phyloP scores from a whole-genome alignment of 2,797 vertebrate genomes.

The Oryzias dopingdopingensis region DNA sequence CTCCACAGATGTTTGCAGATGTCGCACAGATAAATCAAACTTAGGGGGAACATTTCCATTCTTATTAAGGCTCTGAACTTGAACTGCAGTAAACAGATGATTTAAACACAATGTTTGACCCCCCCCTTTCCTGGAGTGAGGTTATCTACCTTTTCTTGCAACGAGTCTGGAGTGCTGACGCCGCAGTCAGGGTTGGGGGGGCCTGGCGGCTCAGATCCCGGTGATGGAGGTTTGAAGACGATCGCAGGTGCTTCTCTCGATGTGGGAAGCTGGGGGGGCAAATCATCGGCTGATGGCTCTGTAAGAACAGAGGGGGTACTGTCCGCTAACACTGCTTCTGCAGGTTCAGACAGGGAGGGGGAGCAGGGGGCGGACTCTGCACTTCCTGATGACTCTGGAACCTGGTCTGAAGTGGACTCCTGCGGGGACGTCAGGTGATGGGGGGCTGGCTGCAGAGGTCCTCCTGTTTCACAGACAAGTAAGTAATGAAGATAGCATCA shows the following conservation, averaged over 20 bases:
- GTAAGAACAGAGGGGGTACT: conserved; percentile 4
- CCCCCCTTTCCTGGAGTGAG: too few species aligned
- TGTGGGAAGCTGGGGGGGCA: accelerated
- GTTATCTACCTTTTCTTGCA: conserved; percentile 19
- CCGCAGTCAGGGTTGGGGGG: conserved; percentile 29
- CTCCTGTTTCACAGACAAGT: neutral
- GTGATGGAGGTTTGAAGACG: conserved; percentile 2
- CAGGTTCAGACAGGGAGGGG: neutral
- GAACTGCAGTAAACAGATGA: neutral
- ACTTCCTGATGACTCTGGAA: too few species aligned
- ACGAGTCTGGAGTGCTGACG: neutral
- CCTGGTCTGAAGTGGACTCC: neutral
- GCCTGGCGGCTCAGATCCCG: neutral
- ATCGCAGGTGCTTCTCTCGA: neutral
- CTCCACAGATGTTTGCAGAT: too few species aligned
- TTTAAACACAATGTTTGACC: neutral
- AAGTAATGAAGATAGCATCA: too few species aligned
- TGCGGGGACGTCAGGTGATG: neutral
- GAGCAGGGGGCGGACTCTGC: neutral
- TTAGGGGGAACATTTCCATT: too few species aligned
- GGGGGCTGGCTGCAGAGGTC: neutral
- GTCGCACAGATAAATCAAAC: too few species aligned
- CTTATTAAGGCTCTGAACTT: too few species aligned
- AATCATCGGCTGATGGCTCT: conserved; percentile 3
- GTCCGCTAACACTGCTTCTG: neutral